Conservation (phyloP, 53 echinoderm and acorn worm genomes). For the Glandiceps talaboti region DNA sequence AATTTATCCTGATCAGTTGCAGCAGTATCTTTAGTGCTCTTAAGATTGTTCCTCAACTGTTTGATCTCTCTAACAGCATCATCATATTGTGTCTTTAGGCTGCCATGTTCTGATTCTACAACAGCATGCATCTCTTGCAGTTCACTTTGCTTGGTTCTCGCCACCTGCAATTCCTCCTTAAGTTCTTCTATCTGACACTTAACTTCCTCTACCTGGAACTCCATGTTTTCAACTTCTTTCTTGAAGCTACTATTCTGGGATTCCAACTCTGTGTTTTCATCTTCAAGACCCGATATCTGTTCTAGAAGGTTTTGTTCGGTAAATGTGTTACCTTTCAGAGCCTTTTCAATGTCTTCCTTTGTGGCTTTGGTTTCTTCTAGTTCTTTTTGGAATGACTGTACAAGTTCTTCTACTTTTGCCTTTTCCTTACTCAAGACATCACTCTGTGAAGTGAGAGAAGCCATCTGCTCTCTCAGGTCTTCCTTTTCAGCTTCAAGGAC, state of each 20-base stretch:
- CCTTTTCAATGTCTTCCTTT: conserved; percentile 5
- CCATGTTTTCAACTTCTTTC: not conserved
- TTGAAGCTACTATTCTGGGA: not conserved
- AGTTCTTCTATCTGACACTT: not conserved
- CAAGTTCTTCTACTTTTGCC: conserved; percentile 3
- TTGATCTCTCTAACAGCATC: conserved; percentile 4
- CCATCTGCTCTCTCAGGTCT: not conserved
- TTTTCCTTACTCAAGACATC: not conserved
- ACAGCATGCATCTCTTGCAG: conserved; percentile 4
- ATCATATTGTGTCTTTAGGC: conserved; percentile 8
- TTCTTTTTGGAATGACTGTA: not conserved
- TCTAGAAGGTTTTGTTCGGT: conserved; percentile 1
- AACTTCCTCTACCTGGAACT: conserved; percentile 19
- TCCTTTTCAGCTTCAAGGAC: conserved; percentile 12
- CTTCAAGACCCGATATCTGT: conserved; percentile 1
- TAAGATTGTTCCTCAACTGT: conserved; percentile 7
- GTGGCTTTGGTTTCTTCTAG: not conserved
- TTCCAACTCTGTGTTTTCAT: conserved; percentile 13
- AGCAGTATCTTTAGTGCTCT: not conserved
- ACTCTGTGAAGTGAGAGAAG: not conserved
- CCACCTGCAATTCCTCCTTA: conserved; percentile 2
- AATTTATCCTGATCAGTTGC: conserved; percentile 15
- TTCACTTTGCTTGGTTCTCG: not conserved
- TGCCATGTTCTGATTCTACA: conserved; percentile 9
- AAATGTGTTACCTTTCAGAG: not conserved